Conservation (phyloP, 2,797 vertebrate genomes). For the Sternotherus odoratus region DNA sequence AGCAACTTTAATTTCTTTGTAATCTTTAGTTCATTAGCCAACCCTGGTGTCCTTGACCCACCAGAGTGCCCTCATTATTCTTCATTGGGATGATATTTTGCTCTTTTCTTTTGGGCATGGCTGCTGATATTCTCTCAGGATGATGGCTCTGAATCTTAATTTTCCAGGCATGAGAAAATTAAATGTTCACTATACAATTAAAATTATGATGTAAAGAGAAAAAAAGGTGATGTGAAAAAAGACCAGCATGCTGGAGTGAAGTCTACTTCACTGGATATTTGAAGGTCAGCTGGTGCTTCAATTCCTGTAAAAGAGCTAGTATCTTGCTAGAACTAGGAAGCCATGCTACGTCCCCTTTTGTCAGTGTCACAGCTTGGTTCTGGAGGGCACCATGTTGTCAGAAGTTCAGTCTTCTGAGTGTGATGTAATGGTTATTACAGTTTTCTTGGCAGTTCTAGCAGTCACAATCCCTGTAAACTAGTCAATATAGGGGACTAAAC, state of each 20-base stretch:
- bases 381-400: neutral
- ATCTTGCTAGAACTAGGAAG: neutral
- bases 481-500: fast-evolving
- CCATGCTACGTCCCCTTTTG: neutral
- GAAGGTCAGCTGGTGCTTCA: neutral
- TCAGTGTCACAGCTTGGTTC: neutral
- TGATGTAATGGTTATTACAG: neutral
- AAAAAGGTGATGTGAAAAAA: neutral
- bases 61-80: conserved; percentile 27
- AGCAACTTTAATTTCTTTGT: conserved; percentile 3
- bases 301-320: fast-evolving
- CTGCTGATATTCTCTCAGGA: neutral
- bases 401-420: neutral
- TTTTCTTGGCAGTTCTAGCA: neutral
- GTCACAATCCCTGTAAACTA: fast-evolving
- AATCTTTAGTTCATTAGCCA: neutral
- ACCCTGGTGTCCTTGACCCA: conserved; percentile 49
- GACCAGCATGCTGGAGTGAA: neutral
- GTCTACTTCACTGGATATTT: neutral
- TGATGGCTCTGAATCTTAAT: neutral
- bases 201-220: fast-evolving
- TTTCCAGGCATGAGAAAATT: neutral
- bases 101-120: neutral
- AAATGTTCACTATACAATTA: neutral
- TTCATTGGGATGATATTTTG: conserved; percentile 19